Percentiles rank a stretch among this genome's conserved stretches.
Evolutionary conservation across 2,113 vertebrate genomes (phyloP).

Genomic region (Neoarius graeffei): DNA sequence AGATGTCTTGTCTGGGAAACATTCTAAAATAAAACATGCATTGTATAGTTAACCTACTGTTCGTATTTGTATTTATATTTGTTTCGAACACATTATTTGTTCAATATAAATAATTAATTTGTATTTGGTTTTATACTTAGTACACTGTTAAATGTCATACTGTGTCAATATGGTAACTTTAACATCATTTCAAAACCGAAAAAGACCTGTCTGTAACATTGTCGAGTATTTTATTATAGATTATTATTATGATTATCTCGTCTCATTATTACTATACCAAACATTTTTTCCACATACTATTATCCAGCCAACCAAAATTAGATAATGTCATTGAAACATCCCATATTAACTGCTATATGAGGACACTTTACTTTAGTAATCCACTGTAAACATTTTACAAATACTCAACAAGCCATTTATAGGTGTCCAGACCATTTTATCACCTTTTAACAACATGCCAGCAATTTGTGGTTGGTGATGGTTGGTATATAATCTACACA

Average conservation of each 20-base stretch:
- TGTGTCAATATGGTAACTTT: not conserved
- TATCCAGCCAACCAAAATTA: not conserved
- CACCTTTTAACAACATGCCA: not conserved
- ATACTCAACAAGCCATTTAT: not conserved
- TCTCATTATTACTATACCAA: not conserved
- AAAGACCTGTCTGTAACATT: not conserved
- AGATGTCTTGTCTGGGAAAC: not conserved
- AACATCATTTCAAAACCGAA: not conserved
- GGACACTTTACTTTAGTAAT: not conserved
- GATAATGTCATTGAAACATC: not conserved
- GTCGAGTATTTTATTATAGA: too few relatives aligned
- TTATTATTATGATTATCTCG: too few relatives aligned
- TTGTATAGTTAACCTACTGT: not conserved
- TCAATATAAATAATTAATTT: not conserved
- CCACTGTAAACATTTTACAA: not conserved
- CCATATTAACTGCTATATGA: not conserved
- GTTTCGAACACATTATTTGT: not conserved
- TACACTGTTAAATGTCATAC: not conserved
- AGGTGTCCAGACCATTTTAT: not conserved
- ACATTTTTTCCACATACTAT: not conserved
- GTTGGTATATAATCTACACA: not conserved
- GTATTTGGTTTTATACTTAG: not conserved
- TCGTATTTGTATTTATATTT: not conserved
- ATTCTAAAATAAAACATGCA: not conserved
- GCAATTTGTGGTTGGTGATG: not conserved